Conservation (phyloP, 2,888 invertebrate genomes). For the Bombylius major region DNA sequence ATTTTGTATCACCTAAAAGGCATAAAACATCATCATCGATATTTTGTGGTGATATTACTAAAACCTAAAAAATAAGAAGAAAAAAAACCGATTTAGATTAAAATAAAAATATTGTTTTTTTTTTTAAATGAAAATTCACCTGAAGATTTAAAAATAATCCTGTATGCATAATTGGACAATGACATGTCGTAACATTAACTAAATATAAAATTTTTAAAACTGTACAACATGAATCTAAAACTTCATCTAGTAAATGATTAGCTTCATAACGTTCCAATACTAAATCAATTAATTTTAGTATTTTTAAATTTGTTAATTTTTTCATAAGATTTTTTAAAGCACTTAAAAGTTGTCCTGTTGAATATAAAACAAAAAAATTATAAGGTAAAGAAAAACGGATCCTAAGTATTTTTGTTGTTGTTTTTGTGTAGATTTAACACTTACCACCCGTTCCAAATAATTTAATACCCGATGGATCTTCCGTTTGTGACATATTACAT, state of each 20-base stretch:
- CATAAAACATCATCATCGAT: constrained; percentile 58
- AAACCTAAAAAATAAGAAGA: constrained; percentile 34
- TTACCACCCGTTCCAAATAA: constrained; percentile 65
- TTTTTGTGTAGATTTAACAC: too few relatives aligned
- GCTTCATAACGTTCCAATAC: constrained; percentile 61
- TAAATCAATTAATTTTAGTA: constrained; percentile 57
- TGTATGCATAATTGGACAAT: constrained; percentile 58
- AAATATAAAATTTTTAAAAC: constrained; percentile 50
- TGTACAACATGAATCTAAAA: constrained; percentile 50
- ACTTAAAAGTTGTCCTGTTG: constrained; percentile 45
- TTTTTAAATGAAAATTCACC: constrained; percentile 27
- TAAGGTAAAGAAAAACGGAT: too few relatives aligned
- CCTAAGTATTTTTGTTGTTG: too few relatives aligned
- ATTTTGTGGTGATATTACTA: constrained; percentile 59
- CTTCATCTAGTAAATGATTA: constrained; percentile 56
- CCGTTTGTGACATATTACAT: constrained; percentile 54
- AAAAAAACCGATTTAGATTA: neutral
- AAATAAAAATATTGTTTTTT: neutral
- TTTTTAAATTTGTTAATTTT: constrained; percentile 48
- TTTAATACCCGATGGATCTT: constrained; percentile 47
- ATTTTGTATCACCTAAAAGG: constrained; percentile 46
- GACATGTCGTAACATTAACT: constrained; percentile 59
- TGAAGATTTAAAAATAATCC: constrained; percentile 62
- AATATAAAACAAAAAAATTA: neutral
- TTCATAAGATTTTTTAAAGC: constrained; percentile 54